A percentile compares a stretch with the other conserved stretches of the same genome.
Evolutionary conservation across 53 echinoderm and acorn worm species (phyloP).

Genomic region (Temnopleurus reevesii): DNA sequence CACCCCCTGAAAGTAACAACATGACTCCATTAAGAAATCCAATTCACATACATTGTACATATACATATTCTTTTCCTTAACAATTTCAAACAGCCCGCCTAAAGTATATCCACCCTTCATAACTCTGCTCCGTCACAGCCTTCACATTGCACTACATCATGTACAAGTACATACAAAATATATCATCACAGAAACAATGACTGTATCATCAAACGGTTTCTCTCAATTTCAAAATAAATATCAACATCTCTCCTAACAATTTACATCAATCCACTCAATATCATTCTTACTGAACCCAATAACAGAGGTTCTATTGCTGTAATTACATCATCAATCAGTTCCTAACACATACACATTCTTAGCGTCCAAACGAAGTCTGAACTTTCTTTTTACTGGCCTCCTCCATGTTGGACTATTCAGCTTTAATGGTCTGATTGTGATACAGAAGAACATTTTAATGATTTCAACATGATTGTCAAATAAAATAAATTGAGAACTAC

Average conservation of each 20-base stretch:
- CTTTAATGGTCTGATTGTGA: too few species aligned
- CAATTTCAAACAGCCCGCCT: too few species aligned
- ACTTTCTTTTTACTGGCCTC: background rate
- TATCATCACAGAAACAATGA: background rate
- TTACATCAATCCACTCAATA: background rate
- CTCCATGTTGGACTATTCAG: background rate
- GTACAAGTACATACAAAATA: constrained; percentile 42
- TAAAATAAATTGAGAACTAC: background rate
- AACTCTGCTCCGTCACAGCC: background rate
- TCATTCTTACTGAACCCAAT: background rate
- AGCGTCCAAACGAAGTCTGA: background rate
- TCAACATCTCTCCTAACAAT: background rate
- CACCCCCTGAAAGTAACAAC: too few species aligned
- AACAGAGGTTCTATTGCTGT: background rate
- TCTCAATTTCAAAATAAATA: constrained; percentile 30
- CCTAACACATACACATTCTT: background rate
- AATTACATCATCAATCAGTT: background rate
- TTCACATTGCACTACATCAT: constrained; percentile 7
- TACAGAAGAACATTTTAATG: background rate
- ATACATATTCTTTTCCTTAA: too few species aligned
- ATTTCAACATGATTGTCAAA: constrained; percentile 19
- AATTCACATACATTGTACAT: too few species aligned
- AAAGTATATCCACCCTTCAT: background rate
- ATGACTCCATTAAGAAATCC: too few species aligned
- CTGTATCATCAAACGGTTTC: background rate